Base-by-base conservation (phyloP, 2,888 invertebrate genomes). In the Nomada fucata region DNA sequence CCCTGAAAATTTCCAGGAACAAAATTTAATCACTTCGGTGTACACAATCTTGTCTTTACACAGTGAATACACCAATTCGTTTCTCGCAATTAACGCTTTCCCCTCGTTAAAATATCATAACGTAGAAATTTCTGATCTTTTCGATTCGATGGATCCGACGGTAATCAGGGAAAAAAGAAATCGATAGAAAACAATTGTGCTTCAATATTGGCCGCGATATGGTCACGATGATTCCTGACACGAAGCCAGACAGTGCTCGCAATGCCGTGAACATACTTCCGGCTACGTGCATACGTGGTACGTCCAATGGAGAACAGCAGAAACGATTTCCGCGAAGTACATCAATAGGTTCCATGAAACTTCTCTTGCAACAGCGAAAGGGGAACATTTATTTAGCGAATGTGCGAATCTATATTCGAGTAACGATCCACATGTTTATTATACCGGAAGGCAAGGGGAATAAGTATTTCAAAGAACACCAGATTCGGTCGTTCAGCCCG, bases 201-300 rank as follows among this genome's bases (percentile, higher is more conserved):
- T 50, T 44, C 47, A 15, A 60, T 68, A 70, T 67, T 74, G 53
- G 23, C 44, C 18, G 44, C 67, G 72, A 81, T 61, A 50, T 64
- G 53, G 50, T n/a, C 61, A 23, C 55, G 59, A 26, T 78, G 68
- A 82, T 82, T 82, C 72, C 42, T 53, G 50, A 71, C 70, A 42
- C 73, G 78, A 83, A 83, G 78, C 77, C 82, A 36, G 70, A 74
- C 57, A 42, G 23, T 26, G 42, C 57, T 59, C 42, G 74, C 64
- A 47, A 68, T 47, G 64, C 59, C 55, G 67, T 60, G 68, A 68
- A 36, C 73, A 64, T 68, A 70, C 76, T 83, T 84, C 83, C 83
- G 83, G 83, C 68, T 67, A 67, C 73, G 57, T 76, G 50, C 13
- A 47, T 57, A 44, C 71, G 26, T 7, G 36, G 36, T 7, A 36